phyloP scores from a whole-genome alignment of 2,888 invertebrate genomes.

The Autographa gamma region DNA sequence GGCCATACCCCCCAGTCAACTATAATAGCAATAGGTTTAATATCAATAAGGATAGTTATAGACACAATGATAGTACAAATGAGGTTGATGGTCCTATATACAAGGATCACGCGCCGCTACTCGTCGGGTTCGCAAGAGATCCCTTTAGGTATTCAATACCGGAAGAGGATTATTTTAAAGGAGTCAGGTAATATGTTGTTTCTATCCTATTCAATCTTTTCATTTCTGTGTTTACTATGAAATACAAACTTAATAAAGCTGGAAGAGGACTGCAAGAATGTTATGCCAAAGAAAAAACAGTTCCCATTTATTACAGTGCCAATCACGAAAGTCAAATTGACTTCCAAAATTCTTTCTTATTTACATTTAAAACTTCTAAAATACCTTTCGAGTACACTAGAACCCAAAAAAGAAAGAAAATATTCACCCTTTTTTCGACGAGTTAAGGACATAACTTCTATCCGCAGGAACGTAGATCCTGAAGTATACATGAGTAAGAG shows the following conservation, averaged over 20 bases:
- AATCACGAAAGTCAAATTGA: too few species aligned
- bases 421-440: too few species aligned
- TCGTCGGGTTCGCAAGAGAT: conserved; percentile 81
- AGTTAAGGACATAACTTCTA: not conserved
- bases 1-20: conserved; percentile 67
- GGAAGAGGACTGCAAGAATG: too few species aligned
- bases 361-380: too few species aligned
- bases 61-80: conserved; percentile 63
- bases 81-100: conserved; percentile 65
- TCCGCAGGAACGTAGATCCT: conserved; percentile 73
- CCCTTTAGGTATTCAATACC: conserved; percentile 82
- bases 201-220: not conserved
- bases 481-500: conserved; percentile 67
- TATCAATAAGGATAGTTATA: conserved; percentile 56
- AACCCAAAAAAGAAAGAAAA: too few species aligned
- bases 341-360: too few species aligned
- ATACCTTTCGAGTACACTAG: too few species aligned
- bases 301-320: too few species aligned
- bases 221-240: not conserved
- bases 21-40: conserved; percentile 51
- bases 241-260: too few species aligned
- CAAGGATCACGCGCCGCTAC: conserved; percentile 61
- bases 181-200: conserved; percentile 74
- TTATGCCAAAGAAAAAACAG: too few species aligned
- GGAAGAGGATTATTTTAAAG: conserved; percentile 77